These are phyloP conservation scores for Plecotus auritus DNA, from an alignment of 2,113 vertebrate genomes.

Conservation along the genomic window DNA sequence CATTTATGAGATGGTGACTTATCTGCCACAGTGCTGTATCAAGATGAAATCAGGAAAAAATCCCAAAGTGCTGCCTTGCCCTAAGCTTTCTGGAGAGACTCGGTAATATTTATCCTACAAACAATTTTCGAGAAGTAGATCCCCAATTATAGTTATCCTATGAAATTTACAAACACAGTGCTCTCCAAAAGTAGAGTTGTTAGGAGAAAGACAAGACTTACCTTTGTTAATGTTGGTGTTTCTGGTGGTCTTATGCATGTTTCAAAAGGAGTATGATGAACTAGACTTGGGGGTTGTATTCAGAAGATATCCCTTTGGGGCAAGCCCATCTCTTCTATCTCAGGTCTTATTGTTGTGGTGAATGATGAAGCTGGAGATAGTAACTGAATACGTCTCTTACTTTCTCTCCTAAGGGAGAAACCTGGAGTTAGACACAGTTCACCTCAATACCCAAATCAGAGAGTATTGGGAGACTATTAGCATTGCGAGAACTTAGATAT, in stretches of 20 bases:
- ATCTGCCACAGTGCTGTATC: not conserved
- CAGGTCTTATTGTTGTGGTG: not conserved
- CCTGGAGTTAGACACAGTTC: not conserved
- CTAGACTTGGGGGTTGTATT: not conserved
- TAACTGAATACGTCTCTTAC: not conserved
- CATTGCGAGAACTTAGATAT: not conserved
- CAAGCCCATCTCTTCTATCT: not conserved
- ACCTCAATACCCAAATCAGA: not conserved
- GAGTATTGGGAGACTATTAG: not conserved
- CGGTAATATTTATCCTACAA: not conserved
- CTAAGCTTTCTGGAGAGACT: not conserved
- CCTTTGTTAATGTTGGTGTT: not conserved
- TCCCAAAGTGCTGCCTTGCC: not conserved
- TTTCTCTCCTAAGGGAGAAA: conserved; percentile 13
- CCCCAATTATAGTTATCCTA: not conserved
- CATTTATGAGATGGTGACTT: not conserved
- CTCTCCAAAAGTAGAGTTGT: not conserved
- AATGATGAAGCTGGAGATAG: fast-evolving
- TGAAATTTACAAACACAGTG: not conserved
- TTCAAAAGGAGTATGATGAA: not conserved
- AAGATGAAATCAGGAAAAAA: conserved; percentile 2
- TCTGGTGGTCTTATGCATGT: not conserved
- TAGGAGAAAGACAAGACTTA: not conserved
- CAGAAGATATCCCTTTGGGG: not conserved
- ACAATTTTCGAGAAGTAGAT: not conserved